Conservation (phyloP, 2,888 invertebrate genomes). For the Lomographa bimaculata region DNA sequence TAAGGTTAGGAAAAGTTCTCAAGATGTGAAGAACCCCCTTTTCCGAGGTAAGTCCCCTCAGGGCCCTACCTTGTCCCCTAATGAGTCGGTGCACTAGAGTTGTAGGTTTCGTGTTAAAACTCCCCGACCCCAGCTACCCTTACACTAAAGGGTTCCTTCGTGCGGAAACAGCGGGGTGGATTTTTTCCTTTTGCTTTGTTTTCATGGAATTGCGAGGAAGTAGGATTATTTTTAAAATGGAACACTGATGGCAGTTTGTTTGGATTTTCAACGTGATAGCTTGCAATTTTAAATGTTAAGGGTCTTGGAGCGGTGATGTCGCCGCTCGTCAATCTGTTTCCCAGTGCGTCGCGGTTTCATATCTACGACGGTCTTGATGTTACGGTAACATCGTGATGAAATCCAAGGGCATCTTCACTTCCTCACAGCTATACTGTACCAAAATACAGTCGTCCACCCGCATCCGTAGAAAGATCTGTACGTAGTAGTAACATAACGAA, state of each 20-base stretch:
- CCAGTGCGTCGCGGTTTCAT: no score
- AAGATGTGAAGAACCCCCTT: conserved; percentile 70
- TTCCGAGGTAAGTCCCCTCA: conserved; percentile 65
- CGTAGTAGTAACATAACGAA: no score
- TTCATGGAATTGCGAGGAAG: conserved; percentile 45
- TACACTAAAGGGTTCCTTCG: conserved; percentile 65
- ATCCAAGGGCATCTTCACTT: no score
- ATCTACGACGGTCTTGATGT: no score
- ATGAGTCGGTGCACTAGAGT: conserved; percentile 82
- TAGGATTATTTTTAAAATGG: conserved; percentile 51
- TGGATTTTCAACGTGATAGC: conserved; percentile 10
- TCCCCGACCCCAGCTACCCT: conserved; percentile 64
- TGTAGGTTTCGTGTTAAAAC: conserved; percentile 78
- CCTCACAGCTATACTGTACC: no score
- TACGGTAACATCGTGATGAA: no score
- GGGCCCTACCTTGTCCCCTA: conserved; percentile 73
- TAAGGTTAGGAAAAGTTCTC: conserved; percentile 67
- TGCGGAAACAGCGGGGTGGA: conserved; percentile 61
- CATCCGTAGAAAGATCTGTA: no score
- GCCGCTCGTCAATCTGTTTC: no score
- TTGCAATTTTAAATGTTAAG: conserved; percentile 6
- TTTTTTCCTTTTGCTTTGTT: conserved; percentile 67
- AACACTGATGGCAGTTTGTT: conserved; percentile 25
- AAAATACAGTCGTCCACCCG: no score
- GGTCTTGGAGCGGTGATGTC: no score